These are phyloP conservation scores for Sebastes reedi DNA, from an alignment of 2,797 vertebrate genomes.

Conservation along the genomic window DNA sequence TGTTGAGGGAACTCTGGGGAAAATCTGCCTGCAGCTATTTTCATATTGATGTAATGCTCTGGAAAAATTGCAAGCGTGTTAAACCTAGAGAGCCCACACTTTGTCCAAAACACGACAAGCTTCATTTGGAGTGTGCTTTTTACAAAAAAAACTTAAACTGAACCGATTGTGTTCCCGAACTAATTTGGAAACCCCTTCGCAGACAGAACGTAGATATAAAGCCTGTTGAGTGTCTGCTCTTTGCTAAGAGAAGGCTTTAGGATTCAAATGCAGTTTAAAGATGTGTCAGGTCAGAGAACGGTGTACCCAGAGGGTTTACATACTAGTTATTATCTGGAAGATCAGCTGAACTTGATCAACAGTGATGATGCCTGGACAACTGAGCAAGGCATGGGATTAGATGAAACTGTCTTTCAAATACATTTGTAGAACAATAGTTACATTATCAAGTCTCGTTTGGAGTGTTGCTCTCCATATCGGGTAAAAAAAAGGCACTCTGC, in stretches of 20 bases:
- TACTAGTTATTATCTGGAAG: neutral
- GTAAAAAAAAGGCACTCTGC: neutral
- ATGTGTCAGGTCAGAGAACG: neutral
- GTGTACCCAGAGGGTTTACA: neutral
- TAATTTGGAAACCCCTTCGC: neutral
- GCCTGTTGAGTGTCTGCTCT: neutral
- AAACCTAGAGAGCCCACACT: slow-evolving; percentile 9
- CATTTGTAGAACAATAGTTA: neutral
- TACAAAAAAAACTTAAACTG: neutral
- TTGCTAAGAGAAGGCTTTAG: neutral
- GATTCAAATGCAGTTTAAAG: neutral
- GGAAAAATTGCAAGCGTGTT: slow-evolving; percentile 44
- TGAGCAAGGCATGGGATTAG: neutral
- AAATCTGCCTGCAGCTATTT: slow-evolving; percentile 59
- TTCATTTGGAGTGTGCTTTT: neutral
- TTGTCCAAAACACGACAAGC: slow-evolving; percentile 5
- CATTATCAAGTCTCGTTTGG: neutral
- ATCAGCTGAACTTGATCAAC: neutral
- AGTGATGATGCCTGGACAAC: neutral
- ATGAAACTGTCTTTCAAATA: neutral
- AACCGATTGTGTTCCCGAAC: neutral
- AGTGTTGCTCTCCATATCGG: neutral
- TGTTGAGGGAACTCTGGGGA: slow-evolving; percentile 39
- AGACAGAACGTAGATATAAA: neutral
- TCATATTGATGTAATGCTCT: slow-evolving; percentile 54